phyloP scores from a whole-genome alignment of 2,797 vertebrate genomes.

The Anguilla marmorata region DNA sequence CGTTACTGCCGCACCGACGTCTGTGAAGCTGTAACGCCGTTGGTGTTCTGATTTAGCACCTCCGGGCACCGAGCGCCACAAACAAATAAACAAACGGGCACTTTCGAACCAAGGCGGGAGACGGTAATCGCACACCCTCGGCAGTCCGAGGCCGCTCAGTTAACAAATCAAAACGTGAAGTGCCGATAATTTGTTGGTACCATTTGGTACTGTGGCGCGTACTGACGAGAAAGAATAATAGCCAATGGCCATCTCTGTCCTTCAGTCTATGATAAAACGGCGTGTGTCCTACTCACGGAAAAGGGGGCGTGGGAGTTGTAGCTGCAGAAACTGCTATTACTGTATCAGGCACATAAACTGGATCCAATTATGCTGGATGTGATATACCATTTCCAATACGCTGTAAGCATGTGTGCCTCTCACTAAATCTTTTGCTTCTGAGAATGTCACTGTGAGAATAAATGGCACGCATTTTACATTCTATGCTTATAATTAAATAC shows the following conservation, averaged over 20 bases:
- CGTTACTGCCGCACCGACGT: slow-evolving; percentile 44
- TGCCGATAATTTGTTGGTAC: neutral
- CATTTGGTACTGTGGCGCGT: neutral
- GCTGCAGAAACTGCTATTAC: neutral
- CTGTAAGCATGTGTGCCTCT: neutral
- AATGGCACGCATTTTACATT: neutral
- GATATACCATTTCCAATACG: neutral
- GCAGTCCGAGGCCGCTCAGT: neutral
- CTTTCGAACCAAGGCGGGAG: neutral
- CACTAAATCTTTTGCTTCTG: no score
- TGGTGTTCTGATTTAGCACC: slow-evolving; percentile 52
- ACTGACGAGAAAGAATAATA: neutral
- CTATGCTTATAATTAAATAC: no score
- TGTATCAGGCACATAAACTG: neutral
- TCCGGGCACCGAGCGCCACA: slow-evolving; percentile 41
- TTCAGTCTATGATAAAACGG: neutral
- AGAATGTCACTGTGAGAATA: neutral
- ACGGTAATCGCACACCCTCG: neutral
- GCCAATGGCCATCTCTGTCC: neutral
- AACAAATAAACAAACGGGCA: neutral
- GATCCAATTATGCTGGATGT: neutral
- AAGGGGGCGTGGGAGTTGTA: neutral
- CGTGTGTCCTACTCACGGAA: neutral
- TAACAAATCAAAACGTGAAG: neutral
- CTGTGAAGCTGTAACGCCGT: slow-evolving; percentile 34